phyloP scores from a whole-genome alignment of 2,113 vertebrate genomes.

The Phalacrocorax carbo region DNA sequence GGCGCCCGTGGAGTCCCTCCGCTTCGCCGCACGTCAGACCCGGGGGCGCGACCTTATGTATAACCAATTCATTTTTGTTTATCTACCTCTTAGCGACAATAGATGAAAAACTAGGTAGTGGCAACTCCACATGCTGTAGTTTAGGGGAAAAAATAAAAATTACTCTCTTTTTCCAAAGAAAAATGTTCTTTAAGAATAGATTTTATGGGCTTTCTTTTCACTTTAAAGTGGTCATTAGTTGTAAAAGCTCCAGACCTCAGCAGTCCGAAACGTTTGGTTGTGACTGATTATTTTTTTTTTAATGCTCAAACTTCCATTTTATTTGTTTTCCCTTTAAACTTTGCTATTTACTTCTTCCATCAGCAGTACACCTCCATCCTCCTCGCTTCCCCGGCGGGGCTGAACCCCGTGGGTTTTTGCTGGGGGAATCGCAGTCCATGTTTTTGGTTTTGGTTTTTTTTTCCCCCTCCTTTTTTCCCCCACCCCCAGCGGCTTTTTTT shows the following conservation, averaged over 20 bases:
- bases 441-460: too few species aligned
- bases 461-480: too few species aligned
- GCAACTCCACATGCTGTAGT: constrained; percentile 88
- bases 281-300: neutral
- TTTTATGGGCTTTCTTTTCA: constrained; percentile 30
- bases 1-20: neutral
- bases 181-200: constrained; percentile 64
- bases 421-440: rapidly evolving
- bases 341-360: neutral
- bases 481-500: neutral
- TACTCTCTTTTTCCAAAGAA: constrained; percentile 86
- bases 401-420: neutral
- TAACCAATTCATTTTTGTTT: constrained; percentile 78
- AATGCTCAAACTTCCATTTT: neutral
- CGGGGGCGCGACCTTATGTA: neutral
- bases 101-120: constrained; percentile 84
- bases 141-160: constrained; percentile 71
- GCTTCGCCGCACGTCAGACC: neutral
- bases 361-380: neutral
- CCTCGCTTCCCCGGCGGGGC: neutral
- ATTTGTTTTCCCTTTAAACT: neutral
- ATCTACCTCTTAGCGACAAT: constrained; percentile 93
- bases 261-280: neutral
- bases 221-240: neutral
- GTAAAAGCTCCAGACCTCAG: constrained; percentile 28